Conservation (phyloP, 2,113 vertebrate species). For the Tursiops truncatus region DNA sequence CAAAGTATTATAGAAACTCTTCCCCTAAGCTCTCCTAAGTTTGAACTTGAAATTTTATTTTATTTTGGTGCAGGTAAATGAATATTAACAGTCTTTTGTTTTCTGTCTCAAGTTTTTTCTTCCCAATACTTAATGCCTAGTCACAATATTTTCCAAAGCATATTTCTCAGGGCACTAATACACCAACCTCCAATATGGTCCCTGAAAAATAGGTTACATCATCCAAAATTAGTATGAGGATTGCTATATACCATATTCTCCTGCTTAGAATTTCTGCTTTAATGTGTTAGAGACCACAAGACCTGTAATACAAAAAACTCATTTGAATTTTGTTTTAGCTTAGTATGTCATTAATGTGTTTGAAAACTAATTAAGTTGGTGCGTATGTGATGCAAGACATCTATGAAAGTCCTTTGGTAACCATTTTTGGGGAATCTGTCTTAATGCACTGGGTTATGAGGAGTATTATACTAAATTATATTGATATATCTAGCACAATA, state of each 20-base stretch:
- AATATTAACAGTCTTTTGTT: not conserved
- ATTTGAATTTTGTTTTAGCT: not conserved
- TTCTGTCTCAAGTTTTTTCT: not conserved
- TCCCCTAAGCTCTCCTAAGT: not conserved
- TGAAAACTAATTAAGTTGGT: not conserved
- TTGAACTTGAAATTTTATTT: not conserved
- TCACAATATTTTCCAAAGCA: not conserved
- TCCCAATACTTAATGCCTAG: not conserved
- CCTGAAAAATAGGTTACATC: not conserved
- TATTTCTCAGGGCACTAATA: not conserved
- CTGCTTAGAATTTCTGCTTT: not conserved
- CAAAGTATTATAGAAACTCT: not conserved
- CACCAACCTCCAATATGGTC: not conserved
- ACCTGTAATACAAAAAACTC: not conserved
- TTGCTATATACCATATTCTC: not conserved
- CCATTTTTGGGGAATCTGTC: not conserved
- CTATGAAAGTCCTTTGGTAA: not conserved
- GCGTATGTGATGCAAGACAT: not conserved
- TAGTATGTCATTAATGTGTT: not conserved
- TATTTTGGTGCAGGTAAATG: not conserved
- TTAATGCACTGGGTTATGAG: not conserved
- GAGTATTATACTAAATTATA: not conserved
- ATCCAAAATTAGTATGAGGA: not conserved
- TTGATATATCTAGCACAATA: not conserved
- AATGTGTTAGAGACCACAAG: not conserved